These are phyloP conservation scores for Hyles vespertilio DNA, from an alignment of 1,140 invertebrate genomes.

Conservation along the genomic window DNA sequence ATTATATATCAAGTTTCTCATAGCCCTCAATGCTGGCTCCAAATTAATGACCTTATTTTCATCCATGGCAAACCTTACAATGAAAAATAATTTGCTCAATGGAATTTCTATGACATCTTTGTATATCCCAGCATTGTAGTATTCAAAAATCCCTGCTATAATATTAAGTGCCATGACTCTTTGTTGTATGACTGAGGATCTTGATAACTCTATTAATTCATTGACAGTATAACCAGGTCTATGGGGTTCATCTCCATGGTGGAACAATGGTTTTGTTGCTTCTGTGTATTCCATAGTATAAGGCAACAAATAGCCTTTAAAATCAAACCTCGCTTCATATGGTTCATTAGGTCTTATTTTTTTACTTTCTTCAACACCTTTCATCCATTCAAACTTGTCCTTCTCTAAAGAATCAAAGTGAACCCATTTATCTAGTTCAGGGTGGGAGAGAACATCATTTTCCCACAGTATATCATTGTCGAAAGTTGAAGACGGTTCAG, in stretches of 20 bases:
- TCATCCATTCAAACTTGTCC: constrained; percentile 92
- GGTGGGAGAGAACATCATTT: constrained; percentile 78
- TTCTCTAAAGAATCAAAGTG: constrained; percentile 89
- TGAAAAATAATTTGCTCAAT: constrained; percentile 83
- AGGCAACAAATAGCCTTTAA: constrained; percentile 82
- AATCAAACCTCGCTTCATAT: constrained; percentile 85
- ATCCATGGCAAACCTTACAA: constrained; percentile 90
- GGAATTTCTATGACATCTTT: constrained; percentile 80
- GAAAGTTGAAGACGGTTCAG: neutral
- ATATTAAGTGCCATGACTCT: constrained; percentile 86
- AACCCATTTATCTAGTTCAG: constrained; percentile 83
- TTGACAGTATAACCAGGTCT: constrained; percentile 92
- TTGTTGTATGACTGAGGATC: constrained; percentile 85
- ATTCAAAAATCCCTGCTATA: constrained; percentile 86
- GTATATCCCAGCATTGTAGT: constrained; percentile 84
- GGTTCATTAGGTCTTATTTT: constrained; percentile 71
- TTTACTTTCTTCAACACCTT: constrained; percentile 77
- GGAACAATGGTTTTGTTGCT: constrained; percentile 82
- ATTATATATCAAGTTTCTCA: constrained; percentile 84
- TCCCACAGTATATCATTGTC: constrained; percentile 62
- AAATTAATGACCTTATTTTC: constrained; percentile 85
- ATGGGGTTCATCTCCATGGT: constrained; percentile 94
- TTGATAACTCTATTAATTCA: constrained; percentile 86
- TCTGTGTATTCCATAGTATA: constrained; percentile 79
- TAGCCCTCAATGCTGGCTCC: constrained; percentile 82